Percentiles rank a stretch among this genome's conserved stretches.
Conservation (phyloP, 2,888 invertebrate genomes). For the Chrysodeixis includens region DNA sequence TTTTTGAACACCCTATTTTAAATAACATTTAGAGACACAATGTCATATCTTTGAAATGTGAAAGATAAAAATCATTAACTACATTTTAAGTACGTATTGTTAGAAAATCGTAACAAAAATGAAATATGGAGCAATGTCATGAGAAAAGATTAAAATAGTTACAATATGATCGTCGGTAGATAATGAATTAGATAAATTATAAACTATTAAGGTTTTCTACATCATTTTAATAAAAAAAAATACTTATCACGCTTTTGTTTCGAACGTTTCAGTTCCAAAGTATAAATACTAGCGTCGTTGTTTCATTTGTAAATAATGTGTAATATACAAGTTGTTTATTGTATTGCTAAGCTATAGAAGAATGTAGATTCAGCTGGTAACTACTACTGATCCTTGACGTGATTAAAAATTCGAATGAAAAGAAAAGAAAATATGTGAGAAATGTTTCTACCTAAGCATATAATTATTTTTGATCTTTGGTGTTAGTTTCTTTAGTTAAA, state of each 20-base stretch:
- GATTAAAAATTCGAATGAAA: no score
- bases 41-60: not conserved
- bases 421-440: no score
- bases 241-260: no score
- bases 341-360: no score
- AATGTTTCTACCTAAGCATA: no score
- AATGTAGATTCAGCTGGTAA: no score
- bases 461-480: no score
- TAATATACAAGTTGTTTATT: not conserved
- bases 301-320: not conserved
- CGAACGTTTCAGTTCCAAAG: no score
- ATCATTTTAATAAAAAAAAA: not conserved
- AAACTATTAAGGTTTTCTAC: not conserved
- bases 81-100: not conserved
- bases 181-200: not conserved
- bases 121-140: not conserved
- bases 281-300: not conserved
- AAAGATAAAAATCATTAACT: not conserved
- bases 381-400: no score
- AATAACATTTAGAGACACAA: not conserved
- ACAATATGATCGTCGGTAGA: not conserved
- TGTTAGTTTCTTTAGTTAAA: no score
- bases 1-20: no score
- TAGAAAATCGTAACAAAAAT: not conserved
- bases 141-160: constrained; percentile 1